A percentile compares a stretch with the other conserved stretches of the same genome.
Conservation (phyloP, 2,113 vertebrate genomes). For the Heterochromis multidens region DNA sequence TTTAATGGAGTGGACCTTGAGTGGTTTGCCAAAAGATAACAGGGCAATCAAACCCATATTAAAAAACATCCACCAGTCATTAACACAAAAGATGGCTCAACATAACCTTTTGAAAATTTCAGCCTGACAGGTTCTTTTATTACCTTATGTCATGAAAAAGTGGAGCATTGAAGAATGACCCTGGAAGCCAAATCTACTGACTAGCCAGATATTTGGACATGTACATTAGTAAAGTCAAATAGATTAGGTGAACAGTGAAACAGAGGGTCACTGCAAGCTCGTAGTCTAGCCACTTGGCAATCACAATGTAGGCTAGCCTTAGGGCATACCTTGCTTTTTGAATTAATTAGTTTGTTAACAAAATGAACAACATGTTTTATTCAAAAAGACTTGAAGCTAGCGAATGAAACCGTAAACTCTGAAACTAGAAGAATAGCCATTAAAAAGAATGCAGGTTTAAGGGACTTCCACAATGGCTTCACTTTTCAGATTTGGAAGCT, state of each 20-base stretch:
- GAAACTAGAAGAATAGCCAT: background rate
- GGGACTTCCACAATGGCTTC: background rate
- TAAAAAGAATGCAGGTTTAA: background rate
- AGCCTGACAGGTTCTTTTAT: background rate
- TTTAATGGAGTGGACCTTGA: background rate
- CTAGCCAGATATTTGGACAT: background rate
- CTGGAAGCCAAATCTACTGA: background rate
- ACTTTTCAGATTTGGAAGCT: no score
- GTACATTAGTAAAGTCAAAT: no score
- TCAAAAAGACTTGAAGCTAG: no score
- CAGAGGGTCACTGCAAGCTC: no score
- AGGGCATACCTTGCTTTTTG: no score
- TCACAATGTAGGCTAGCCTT: no score
- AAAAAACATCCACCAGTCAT: no score
- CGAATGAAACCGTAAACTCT: background rate
- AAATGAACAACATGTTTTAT: no score
- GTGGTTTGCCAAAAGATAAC: background rate
- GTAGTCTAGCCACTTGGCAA: no score
- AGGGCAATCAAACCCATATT: no score
- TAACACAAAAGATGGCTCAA: background rate
- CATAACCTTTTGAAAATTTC: background rate
- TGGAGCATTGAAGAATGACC: background rate
- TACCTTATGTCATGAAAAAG: background rate
- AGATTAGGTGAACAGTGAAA: no score
- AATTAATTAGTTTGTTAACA: no score